These are phyloP conservation scores for Chloroclystis v-ata DNA, from an alignment of 2,888 invertebrate genomes.

Conservation along the genomic window DNA sequence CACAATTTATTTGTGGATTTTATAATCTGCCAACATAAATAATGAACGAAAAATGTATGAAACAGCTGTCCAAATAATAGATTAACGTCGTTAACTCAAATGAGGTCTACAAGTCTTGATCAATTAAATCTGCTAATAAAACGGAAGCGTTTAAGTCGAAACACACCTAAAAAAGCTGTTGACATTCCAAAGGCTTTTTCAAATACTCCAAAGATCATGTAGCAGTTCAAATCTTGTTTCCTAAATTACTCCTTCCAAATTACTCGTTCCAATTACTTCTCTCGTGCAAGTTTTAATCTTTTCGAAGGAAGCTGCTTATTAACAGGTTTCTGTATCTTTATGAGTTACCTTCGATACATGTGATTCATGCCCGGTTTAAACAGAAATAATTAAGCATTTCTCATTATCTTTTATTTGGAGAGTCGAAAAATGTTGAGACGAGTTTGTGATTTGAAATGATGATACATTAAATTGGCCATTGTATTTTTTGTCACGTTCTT, in stretches of 20 bases:
- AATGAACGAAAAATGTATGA: too few species aligned
- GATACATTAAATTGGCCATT: too few species aligned
- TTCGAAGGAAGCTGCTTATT: slow-evolving; percentile 60
- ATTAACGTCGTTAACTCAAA: too few species aligned
- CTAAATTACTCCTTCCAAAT: slow-evolving; percentile 46
- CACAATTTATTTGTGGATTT: too few species aligned
- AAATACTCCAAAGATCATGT: too few species aligned
- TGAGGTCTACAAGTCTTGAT: too few species aligned
- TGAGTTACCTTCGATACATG: slow-evolving; percentile 44
- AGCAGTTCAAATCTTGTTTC: slow-evolving; percentile 42
- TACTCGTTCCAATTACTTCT: slow-evolving; percentile 51
- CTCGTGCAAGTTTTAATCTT: slow-evolving; percentile 49
- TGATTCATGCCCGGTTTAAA: slow-evolving; percentile 50
- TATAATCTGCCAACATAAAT: too few species aligned
- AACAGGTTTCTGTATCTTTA: slow-evolving; percentile 57
- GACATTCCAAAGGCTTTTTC: slow-evolving; percentile 25
- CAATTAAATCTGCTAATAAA: too few species aligned
- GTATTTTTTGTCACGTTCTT: too few species aligned
- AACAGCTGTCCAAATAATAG: too few species aligned
- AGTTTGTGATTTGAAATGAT: slow-evolving; percentile 6
- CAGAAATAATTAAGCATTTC: slow-evolving; percentile 39
- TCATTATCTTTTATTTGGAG: slow-evolving; percentile 19
- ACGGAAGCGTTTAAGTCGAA: too few species aligned
- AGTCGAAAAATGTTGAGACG: slow-evolving; percentile 12
- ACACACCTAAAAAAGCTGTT: background rate